Evolutionary conservation across 2,888 invertebrate genomes (phyloP), one percentile per base, ranked within the genome.

Genomic region (Merodon equestris): DNA sequence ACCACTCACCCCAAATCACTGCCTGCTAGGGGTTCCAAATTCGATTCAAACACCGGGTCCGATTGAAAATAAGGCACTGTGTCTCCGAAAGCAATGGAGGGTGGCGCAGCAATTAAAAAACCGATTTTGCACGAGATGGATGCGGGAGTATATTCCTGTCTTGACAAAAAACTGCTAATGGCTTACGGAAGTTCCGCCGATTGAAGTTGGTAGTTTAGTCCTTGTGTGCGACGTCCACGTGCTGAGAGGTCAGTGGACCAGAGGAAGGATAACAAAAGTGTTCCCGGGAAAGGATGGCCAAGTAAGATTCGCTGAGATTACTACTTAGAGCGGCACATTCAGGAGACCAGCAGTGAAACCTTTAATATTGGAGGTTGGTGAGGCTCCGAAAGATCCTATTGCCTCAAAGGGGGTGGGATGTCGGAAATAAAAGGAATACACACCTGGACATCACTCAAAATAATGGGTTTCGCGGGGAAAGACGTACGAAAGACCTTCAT

Each of bases 331-430:
- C 17, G 48, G 27, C 17, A 19, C 3, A 7, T 10, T 40, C 12
- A 40, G n/a, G 10, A 68, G 83, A 13, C 82, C 81, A 9, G 76
- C 75, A 2, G 68, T 68, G 1, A 71, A 77, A 57, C 57, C 82
- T 56, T 81, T 81, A 83, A 84, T 85, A 85, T 87, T 87, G 87
- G 87, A 82, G 88, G 89, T 88, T 88, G 88, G 89, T 89, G 45
- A 53, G 42, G 34, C 42, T 42, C 17, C 54, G 40, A 13, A n/a
- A 38, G 18, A 53, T 15, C 15, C 19, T 12, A 13, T 13, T 19
- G 63, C 18, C 48, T 40, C 40, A 63, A 50, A 42, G 63, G 63
- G 63, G 63, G 51, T 18, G 53, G 63, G 44, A 14, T 53, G 34
- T 54, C 15, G 9, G 34, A 38, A 61, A 53, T 53, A 45, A 45